Evolutionary conservation across 2,113 vertebrate genomes (phyloP), one percentile per base, ranked within the genome.

Genomic region (Anarrhichthys ocellatus): DNA sequence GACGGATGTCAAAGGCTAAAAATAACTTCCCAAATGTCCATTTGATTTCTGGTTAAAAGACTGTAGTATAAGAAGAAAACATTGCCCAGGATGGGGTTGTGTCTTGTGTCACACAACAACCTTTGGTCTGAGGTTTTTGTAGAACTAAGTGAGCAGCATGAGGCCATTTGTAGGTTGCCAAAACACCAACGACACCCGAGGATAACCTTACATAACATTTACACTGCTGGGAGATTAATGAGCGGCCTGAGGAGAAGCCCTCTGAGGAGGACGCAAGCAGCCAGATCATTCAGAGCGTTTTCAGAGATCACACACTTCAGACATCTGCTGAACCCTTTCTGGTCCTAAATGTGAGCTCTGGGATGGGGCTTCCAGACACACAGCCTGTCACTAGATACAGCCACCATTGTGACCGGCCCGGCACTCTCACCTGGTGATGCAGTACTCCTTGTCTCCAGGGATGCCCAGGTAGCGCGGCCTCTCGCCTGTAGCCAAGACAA

Each of bases 401-500:
- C 20, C 34, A 5, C 17, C 7, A 2, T 3, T 20, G 24, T 4
- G 11, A 9, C 2, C 29, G 40, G 46, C 5, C 8, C 1, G 14
- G 17, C 8, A 46, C 7, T 29, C 87, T 91, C 77, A 98, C 98
- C 98, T 99, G 64, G 98, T 99, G 91, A 99, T 97, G 86, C 98
- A 99, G 91, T 95, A 94, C 80, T 99, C 97, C 77, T 96, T 96
- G 92, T 99, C 98, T 90, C 98, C 98, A 14, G 95, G 97, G 87
- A 99, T 88, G 48, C 94, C 97, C 58, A 96, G 86, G 79, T 99
- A 99, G 24, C 97, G 96, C 0, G 98, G 98, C 71, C 98, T 94
- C 91, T 97, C 96, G 1, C 98, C 98, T 2, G 97, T 99, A 9
- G 98, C 98, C 80, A 99, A 81, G 18, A 99, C 92, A 92, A 99